These are phyloP conservation scores for Dasysyrphus albostriatus DNA, from an alignment of 2,888 invertebrate species.

Conservation along the genomic window DNA sequence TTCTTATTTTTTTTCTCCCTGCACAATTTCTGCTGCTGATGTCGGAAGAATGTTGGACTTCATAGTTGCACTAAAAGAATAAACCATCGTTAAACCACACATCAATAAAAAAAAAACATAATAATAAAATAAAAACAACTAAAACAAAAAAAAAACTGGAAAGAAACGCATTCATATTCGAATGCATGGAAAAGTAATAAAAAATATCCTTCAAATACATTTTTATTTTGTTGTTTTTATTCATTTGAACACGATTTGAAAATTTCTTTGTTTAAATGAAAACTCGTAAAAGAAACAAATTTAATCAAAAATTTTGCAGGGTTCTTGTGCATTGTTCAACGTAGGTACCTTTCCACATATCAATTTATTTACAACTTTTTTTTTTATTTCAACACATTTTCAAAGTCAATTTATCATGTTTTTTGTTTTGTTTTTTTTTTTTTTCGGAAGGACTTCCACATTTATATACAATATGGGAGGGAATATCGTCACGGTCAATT, in stretches of 20 bases:
- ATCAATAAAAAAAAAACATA: slow-evolving; percentile 27
- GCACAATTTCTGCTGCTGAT: not conserved
- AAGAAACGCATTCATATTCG: slow-evolving; percentile 38
- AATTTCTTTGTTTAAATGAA: slow-evolving; percentile 37
- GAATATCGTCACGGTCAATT: slow-evolving; percentile 17
- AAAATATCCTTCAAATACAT: slow-evolving; percentile 22
- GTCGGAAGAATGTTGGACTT: slow-evolving; percentile 14
- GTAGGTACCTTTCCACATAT: not conserved
- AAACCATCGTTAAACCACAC: slow-evolving; percentile 41
- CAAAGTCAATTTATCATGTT: slow-evolving; percentile 23
- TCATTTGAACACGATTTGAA: slow-evolving; percentile 40
- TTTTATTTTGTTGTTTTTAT: not conserved
- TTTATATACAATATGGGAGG: not conserved
- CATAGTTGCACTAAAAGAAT: slow-evolving; percentile 41
- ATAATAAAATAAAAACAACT: not conserved
- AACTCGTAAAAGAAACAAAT: slow-evolving; percentile 38
- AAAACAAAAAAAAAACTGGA: not conserved
- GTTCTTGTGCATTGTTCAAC: slow-evolving; percentile 12
- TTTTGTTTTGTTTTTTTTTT: not conserved
- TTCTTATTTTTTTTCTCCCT: slow-evolving; percentile 7
- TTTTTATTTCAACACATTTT: not conserved
- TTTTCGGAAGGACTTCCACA: not conserved
- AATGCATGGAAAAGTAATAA: slow-evolving; percentile 42
- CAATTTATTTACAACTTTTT: not conserved
- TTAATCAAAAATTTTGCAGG: slow-evolving; percentile 25